Conservation (phyloP, 2,797 vertebrate genomes). For the Botia kubotai region DNA sequence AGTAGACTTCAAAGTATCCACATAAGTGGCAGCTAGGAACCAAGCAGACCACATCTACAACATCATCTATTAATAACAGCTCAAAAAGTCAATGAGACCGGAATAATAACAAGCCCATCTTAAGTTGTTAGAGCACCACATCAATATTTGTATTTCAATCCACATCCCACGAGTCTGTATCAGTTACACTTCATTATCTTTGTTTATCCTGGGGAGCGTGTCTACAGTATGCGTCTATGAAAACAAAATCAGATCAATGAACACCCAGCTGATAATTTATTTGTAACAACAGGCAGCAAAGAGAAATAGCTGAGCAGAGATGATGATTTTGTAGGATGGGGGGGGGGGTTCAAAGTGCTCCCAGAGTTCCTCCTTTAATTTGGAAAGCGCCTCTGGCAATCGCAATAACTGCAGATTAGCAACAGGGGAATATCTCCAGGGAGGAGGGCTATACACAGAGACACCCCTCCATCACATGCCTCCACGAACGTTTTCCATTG, state of each 20-base stretch:
- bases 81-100: background rate
- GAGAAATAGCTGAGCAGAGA: slow-evolving; percentile 52
- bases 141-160: slow-evolving; percentile 26
- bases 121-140: slow-evolving; percentile 13
- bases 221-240: slow-evolving; percentile 35
- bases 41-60: background rate
- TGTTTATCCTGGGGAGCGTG: slow-evolving; percentile 36
- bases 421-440: slow-evolving; percentile 80
- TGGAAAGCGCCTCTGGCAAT: slow-evolving; percentile 78
- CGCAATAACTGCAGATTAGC: slow-evolving; percentile 86
- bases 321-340: slow-evolving; percentile 50
- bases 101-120: slow-evolving; percentile 9
- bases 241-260: slow-evolving; percentile 34
- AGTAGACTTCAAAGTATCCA: background rate
- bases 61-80: slow-evolving; percentile 2
- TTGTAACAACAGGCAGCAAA: slow-evolving; percentile 64
- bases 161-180: slow-evolving; percentile 35
- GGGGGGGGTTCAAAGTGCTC: slow-evolving; percentile 71
- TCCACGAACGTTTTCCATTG: slow-evolving; percentile 78
- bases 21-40: background rate
- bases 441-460: slow-evolving; percentile 70
- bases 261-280: slow-evolving; percentile 56
- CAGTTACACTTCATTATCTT: slow-evolving; percentile 40
- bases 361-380: slow-evolving; percentile 78
- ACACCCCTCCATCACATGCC: slow-evolving; percentile 76